Conservation (phyloP, 2,113 vertebrate genomes). For the Tinamus guttatus region DNA sequence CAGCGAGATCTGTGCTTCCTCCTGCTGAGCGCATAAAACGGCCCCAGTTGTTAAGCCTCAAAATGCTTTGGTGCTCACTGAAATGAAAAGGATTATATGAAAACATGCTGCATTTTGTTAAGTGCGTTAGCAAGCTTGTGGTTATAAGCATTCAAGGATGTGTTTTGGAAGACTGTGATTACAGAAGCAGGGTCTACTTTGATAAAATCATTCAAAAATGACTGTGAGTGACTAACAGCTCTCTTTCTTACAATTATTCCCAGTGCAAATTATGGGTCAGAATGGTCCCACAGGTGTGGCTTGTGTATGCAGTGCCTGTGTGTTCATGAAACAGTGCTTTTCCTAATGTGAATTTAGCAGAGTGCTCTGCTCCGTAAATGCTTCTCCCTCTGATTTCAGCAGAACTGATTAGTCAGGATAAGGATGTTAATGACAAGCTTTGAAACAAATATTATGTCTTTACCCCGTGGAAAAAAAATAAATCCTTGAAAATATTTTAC, state of each 20-base stretch:
- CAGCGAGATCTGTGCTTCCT: neutral
- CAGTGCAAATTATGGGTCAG: neutral
- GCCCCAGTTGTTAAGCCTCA: neutral
- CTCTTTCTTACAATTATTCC: conserved; percentile 20
- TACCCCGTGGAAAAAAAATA: neutral
- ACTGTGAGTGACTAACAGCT: neutral
- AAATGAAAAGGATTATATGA: neutral
- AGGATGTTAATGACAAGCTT: neutral
- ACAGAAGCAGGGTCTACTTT: neutral
- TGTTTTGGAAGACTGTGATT: neutral
- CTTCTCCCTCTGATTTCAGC: neutral
- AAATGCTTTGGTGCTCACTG: neutral
- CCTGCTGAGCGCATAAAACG: neutral
- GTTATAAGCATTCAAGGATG: neutral
- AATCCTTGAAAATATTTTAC: neutral
- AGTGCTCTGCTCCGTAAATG: neutral
- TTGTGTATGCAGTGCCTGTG: neutral
- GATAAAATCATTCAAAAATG: neutral
- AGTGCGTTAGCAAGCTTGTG: neutral
- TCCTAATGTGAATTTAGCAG: neutral
- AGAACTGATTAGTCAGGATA: neutral
- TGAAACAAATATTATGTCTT: neutral
- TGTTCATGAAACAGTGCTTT: neutral
- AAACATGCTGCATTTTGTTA: neutral
- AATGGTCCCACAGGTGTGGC: neutral